A percentile compares a stretch with the other conserved stretches of the same genome.
phyloP scores from a whole-genome alignment of 2,113 vertebrate genomes.

The Oncorhynchus mykiss region DNA sequence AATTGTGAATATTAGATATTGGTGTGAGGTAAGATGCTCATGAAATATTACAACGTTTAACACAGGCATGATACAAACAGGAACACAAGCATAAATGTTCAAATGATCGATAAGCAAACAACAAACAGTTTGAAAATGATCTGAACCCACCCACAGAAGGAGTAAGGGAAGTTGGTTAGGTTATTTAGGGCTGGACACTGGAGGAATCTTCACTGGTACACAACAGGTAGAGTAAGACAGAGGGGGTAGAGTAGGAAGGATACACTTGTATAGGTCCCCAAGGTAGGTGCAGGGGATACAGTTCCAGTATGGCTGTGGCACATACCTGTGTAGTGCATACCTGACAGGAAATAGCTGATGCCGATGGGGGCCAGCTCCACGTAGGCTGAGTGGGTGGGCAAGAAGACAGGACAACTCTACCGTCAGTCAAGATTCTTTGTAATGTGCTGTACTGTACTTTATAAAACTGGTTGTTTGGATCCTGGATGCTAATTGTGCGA shows the following conservation, averaged over 20 bases:
- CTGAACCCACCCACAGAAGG: too few relatives aligned
- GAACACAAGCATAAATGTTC: too few relatives aligned
- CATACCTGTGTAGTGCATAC: constrained; percentile 34
- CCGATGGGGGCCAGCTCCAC: constrained; percentile 42
- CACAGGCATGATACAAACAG: too few relatives aligned
- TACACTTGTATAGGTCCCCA: background rate
- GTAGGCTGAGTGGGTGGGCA: constrained; percentile 44
- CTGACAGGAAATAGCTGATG: constrained; percentile 42
- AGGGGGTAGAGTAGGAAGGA: background rate
- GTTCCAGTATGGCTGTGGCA: background rate
- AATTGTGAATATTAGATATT: too few relatives aligned
- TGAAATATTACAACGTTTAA: too few relatives aligned
- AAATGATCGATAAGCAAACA: too few relatives aligned
- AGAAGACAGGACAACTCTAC: constrained; percentile 13
- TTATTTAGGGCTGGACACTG: background rate
- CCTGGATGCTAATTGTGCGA: background rate
- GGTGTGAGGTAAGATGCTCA: too few relatives aligned
- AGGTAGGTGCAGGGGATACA: background rate
- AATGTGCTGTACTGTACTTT: too few relatives aligned
- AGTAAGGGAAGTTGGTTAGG: background rate
- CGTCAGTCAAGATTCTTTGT: background rate
- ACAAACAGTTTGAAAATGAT: too few relatives aligned
- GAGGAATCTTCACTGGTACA: background rate
- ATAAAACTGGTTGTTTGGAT: too few relatives aligned
- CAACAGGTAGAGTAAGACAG: background rate